phyloP scores from a whole-genome alignment of 2,888 invertebrate genomes.

The Clanis bilineata region DNA sequence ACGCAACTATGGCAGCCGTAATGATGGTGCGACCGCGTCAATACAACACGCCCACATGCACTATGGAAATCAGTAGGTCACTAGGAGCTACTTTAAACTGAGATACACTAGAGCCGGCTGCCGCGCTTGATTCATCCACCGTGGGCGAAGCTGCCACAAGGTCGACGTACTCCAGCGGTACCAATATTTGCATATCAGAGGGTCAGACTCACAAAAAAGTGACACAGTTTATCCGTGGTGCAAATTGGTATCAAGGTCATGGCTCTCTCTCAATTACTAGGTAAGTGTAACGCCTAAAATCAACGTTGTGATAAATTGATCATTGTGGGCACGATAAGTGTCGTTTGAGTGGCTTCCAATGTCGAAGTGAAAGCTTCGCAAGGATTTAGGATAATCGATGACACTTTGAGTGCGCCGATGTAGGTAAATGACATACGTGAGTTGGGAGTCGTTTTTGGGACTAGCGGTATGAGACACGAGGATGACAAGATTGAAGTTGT shows the following conservation, averaged over 20 bases:
- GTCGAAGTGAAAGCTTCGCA: slow-evolving; percentile 73
- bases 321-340: slow-evolving; percentile 77
- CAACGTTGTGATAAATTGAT: slow-evolving; percentile 76
- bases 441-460: slow-evolving; percentile 4
- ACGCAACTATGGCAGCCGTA: slow-evolving; percentile 39
- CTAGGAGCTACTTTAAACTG: slow-evolving; percentile 60
- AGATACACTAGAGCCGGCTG: slow-evolving; percentile 58
- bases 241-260: slow-evolving; percentile 78
- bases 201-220: slow-evolving; percentile 71
- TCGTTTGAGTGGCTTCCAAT: slow-evolving; percentile 74
- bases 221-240: slow-evolving; percentile 67
- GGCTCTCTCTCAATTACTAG: slow-evolving; percentile 74
- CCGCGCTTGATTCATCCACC: slow-evolving; percentile 60
- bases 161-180: slow-evolving; percentile 78
- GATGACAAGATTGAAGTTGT: background rate
- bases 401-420: slow-evolving; percentile 34
- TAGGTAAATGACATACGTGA: slow-evolving; percentile 12
- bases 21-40: slow-evolving; percentile 29
- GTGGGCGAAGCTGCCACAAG: slow-evolving; percentile 68
- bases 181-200: slow-evolving; percentile 73
- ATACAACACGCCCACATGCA: slow-evolving; percentile 57
- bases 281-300: slow-evolving; percentile 79
- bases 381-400: slow-evolving; percentile 61
- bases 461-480: background rate
- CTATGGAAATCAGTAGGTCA: slow-evolving; percentile 80